These are phyloP conservation scores for Gobius niger DNA, from an alignment of 2,113 vertebrate species.

Conservation along the genomic window DNA sequence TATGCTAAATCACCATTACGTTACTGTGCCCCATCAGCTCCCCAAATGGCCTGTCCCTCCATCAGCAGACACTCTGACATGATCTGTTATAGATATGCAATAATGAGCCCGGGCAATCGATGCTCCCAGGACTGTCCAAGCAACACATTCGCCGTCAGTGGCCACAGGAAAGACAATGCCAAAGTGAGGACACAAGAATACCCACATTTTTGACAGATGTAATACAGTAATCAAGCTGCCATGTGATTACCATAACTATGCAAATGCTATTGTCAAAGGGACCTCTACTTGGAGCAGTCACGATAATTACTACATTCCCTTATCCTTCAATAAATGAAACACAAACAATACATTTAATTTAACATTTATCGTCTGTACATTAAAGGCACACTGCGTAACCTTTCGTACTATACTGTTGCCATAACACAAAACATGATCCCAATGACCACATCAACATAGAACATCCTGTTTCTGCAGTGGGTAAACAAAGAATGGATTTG, in stretches of 20 bases:
- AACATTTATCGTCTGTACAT: too few relatives aligned
- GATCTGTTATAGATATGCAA: conserved; percentile 75
- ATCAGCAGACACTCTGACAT: conserved; percentile 38
- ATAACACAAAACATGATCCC: too few relatives aligned
- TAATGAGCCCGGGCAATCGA: conserved; percentile 77
- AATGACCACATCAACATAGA: too few relatives aligned
- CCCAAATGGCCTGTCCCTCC: conserved; percentile 73
- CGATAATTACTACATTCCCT: too few relatives aligned
- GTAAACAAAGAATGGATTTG: too few relatives aligned
- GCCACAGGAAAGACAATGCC: conserved; percentile 71
- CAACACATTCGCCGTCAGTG: conserved; percentile 66
- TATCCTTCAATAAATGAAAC: background rate
- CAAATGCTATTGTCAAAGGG: too few relatives aligned
- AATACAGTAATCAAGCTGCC: conserved; percentile 42
- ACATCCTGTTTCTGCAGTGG: too few relatives aligned
- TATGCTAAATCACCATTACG: conserved; percentile 71
- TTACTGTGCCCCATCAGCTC: conserved; percentile 71
- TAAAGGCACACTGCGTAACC: too few relatives aligned
- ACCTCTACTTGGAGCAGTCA: background rate
- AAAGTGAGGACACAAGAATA: conserved; percentile 65
- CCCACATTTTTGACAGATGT: conserved; percentile 19
- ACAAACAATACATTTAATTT: background rate
- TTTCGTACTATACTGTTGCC: too few relatives aligned
- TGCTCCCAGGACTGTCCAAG: conserved; percentile 66
- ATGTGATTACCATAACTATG: background rate